Percentiles rank a stretch among this genome's conserved stretches.
phyloP scores from a whole-genome alignment of 2,888 invertebrate genomes.

The Sericinus montela region DNA sequence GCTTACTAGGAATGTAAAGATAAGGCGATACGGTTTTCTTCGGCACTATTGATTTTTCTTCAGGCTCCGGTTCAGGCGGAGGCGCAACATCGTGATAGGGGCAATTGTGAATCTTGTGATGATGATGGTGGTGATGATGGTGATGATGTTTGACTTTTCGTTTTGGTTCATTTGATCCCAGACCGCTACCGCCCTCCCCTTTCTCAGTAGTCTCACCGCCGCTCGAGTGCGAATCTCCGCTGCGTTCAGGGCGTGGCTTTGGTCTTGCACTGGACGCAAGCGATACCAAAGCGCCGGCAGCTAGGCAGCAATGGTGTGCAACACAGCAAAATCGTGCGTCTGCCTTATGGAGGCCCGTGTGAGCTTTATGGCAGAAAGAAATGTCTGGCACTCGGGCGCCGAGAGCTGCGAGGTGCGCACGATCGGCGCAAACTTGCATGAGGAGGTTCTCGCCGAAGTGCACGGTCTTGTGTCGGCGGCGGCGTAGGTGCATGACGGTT shows the following conservation, averaged over 20 bases:
- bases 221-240: slow-evolving; percentile 71
- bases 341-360: slow-evolving; percentile 61
- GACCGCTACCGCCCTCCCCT: slow-evolving; percentile 49
- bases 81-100: slow-evolving; percentile 66
- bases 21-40: slow-evolving; percentile 75
- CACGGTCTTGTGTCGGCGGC: slow-evolving; percentile 87
- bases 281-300: slow-evolving; percentile 61
- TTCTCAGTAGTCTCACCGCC: slow-evolving; percentile 67
- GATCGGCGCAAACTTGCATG: slow-evolving; percentile 86
- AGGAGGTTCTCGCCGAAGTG: slow-evolving; percentile 88
- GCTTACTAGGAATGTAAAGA: slow-evolving; percentile 73
- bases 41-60: slow-evolving; percentile 53
- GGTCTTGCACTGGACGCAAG: slow-evolving; percentile 58
- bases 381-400: slow-evolving; percentile 72
- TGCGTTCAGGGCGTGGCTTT: slow-evolving; percentile 59
- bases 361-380: slow-evolving; percentile 71
- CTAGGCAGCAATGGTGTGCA: slow-evolving; percentile 73
- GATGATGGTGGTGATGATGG: slow-evolving; percentile 62
- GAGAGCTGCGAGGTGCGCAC: slow-evolving; percentile 74
- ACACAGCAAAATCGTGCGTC: slow-evolving; percentile 71
- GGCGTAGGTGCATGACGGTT: slow-evolving; percentile 80
- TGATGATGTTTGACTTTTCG: slow-evolving; percentile 55
- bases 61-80: slow-evolving; percentile 52
- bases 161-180: slow-evolving; percentile 47
- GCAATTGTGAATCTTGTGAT: slow-evolving; percentile 67